Conservation (phyloP, 2,888 invertebrate species). For the Byasa hedistus region DNA sequence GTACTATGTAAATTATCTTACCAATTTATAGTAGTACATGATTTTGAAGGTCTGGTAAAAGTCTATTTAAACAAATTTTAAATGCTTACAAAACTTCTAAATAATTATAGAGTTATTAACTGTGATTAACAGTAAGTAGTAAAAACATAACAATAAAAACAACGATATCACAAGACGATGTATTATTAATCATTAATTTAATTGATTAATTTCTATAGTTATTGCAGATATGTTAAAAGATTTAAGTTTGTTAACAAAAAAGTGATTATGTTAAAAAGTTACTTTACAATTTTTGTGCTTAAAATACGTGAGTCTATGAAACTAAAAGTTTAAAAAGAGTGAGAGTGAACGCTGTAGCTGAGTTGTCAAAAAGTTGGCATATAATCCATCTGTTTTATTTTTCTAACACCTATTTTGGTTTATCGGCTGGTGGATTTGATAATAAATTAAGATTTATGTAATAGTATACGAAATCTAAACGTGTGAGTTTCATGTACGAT, state of each 20-base stretch:
- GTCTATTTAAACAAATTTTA: too few species aligned
- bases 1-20: not conserved
- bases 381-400: constrained; percentile 55
- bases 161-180: too few species aligned
- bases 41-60: too few species aligned
- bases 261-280: not conserved
- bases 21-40: too few species aligned
- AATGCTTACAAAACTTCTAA: too few species aligned
- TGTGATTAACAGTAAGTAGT: too few species aligned
- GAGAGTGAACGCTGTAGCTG: constrained; percentile 35
- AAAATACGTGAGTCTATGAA: constrained; percentile 12
- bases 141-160: too few species aligned
- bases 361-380: constrained; percentile 74
- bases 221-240: too few species aligned
- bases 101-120: too few species aligned
- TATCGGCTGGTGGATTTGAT: constrained; percentile 30
- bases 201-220: too few species aligned
- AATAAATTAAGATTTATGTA: constrained; percentile 28
- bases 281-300: not conserved
- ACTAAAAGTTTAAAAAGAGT: not conserved
- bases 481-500: not conserved
- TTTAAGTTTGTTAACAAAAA: not conserved
- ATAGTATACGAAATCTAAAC: constrained; percentile 17
- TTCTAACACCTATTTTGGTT: constrained; percentile 34
- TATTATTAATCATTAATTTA: too few species aligned